Evolutionary conservation across 2,797 vertebrate genomes (phyloP).

Genomic region (Ctenosaura bakeri): DNA sequence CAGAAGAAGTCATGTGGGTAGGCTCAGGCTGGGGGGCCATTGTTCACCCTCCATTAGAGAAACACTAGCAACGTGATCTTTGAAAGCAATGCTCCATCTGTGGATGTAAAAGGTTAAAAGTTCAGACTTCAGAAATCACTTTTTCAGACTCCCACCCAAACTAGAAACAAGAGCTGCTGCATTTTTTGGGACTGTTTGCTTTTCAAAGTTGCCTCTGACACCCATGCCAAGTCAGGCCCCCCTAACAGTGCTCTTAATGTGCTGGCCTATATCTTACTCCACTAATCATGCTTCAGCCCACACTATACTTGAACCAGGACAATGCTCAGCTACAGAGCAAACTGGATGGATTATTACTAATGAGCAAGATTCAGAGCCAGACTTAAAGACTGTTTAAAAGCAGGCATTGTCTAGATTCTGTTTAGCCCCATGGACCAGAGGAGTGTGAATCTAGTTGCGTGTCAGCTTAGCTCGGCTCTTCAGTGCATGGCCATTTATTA

Average conservation of each 20-base stretch:
- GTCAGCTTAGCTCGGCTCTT: neutral
- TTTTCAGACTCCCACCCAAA: neutral
- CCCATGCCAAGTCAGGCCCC: neutral
- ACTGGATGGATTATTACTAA: conserved; percentile 2
- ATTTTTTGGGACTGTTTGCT: neutral
- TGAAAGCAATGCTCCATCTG: neutral
- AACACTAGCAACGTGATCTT: neutral
- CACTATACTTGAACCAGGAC: conserved; percentile 1
- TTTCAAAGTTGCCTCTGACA: neutral
- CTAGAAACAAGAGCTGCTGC: neutral
- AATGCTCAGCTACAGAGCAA: neutral
- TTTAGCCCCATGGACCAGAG: neutral
- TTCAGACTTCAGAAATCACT: neutral
- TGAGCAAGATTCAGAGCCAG: conserved; percentile 14
- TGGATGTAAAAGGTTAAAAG: neutral
- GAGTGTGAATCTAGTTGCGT: neutral
- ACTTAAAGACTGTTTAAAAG: neutral
- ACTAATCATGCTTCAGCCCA: neutral
- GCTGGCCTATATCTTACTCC: neutral
- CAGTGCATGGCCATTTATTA: neutral
- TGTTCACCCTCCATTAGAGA: neutral
- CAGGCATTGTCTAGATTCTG: neutral
- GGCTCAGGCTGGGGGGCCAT: neutral
- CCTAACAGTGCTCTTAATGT: neutral
- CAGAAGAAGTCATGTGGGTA: conserved; percentile 10